Conservation (phyloP, 30 jellyfish, hydroid and myxozoan genomes). For the Hydractinia echinata region DNA sequence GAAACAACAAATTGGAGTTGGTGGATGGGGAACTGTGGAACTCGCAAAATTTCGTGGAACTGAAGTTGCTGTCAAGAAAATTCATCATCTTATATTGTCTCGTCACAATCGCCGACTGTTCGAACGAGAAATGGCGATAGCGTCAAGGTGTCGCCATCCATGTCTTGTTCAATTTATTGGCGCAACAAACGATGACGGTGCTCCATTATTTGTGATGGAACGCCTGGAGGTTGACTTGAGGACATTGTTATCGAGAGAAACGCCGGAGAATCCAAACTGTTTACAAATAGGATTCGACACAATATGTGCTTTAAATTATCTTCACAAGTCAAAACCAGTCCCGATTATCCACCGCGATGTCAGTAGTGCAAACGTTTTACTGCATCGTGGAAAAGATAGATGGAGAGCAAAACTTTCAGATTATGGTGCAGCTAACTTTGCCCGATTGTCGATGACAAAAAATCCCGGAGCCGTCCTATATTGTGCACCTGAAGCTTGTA, state of each 20-base stretch:
- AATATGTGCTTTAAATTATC: slow-evolving; percentile 63
- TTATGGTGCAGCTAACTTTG: slow-evolving; percentile 90
- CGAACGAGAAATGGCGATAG: slow-evolving; percentile 89
- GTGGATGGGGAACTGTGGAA: slow-evolving; percentile 95
- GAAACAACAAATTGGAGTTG: slow-evolving; percentile 60
- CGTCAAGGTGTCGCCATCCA: slow-evolving; percentile 96
- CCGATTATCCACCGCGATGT: slow-evolving; percentile 92
- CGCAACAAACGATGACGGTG: slow-evolving; percentile 89
- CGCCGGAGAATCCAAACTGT: slow-evolving; percentile 31
- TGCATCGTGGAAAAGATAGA: slow-evolving; percentile 53
- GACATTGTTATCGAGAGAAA: slow-evolving; percentile 32
- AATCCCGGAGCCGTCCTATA: slow-evolving; percentile 88
- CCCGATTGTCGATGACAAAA: slow-evolving; percentile 75
- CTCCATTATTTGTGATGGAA: slow-evolving; percentile 80
- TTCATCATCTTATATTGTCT: slow-evolving; percentile 75
- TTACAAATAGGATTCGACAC: slow-evolving; percentile 58
- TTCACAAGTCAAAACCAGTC: slow-evolving; percentile 64
- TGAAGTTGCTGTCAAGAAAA: slow-evolving; percentile 88
- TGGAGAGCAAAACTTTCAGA: slow-evolving; percentile 90
- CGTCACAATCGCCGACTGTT: slow-evolving; percentile 88
- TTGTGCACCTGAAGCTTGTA: slow-evolving; percentile 92
- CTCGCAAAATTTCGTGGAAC: slow-evolving; percentile 89
- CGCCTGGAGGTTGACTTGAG: slow-evolving; percentile 73
- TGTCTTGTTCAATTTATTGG: slow-evolving; percentile 93
- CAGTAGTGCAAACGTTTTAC: slow-evolving; percentile 78